phyloP scores from a whole-genome alignment of 2,888 invertebrate genomes.

The Cantharis rufa region DNA sequence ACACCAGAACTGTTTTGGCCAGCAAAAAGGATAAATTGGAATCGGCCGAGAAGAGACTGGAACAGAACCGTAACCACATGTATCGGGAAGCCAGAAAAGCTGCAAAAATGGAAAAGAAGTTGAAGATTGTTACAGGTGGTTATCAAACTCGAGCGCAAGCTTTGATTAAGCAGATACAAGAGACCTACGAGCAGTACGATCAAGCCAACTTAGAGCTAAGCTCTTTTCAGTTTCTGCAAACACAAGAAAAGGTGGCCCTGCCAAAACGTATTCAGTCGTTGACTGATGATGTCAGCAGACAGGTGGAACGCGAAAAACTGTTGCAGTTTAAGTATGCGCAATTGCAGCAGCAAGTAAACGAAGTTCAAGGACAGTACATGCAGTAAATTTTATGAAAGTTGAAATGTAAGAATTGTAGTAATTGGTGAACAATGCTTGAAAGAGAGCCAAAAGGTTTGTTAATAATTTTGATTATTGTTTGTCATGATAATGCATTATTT shows the following conservation, averaged over 20 bases:
- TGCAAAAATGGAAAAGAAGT: constrained; percentile 96
- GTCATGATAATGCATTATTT: no score
- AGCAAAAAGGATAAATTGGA: constrained; percentile 96
- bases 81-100: constrained; percentile 95
- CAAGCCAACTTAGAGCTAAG: constrained; percentile 86
- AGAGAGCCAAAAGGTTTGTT: no score
- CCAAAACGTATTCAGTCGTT: constrained; percentile 88
- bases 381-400: not conserved
- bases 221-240: constrained; percentile 87
- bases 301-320: constrained; percentile 87
- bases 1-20: constrained; percentile 91
- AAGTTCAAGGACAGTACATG: constrained; percentile 45
- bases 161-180: constrained; percentile 84
- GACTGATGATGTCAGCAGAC: constrained; percentile 89
- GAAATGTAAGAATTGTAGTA: no score
- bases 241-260: constrained; percentile 88
- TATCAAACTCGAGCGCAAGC: constrained; percentile 80
- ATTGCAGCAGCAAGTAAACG: constrained; percentile 66
- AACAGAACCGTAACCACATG: constrained; percentile 95
- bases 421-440: no score
- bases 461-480: no score
- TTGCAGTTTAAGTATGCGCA: constrained; percentile 83
- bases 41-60: constrained; percentile 88
- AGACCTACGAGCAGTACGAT: constrained; percentile 87
- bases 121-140: constrained; percentile 92